Evolutionary conservation across 2,113 vertebrate genomes (phyloP).

Genomic region (Larimichthys crocea): DNA sequence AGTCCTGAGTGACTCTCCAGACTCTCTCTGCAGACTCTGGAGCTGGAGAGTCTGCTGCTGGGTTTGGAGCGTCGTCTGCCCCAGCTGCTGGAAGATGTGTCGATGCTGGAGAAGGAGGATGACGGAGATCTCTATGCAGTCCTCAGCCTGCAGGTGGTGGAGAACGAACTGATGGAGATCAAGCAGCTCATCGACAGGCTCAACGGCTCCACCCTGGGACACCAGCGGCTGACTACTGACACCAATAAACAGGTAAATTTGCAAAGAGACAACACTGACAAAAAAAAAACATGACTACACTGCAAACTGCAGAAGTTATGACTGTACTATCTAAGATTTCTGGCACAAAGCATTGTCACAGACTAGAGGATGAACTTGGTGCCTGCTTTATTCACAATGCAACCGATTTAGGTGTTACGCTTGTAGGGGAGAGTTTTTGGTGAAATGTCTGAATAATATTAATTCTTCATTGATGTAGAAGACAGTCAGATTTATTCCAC

Average conservation of each 20-base stretch:
- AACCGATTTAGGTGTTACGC: too few species aligned
- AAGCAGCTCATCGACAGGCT: conserved; percentile 71
- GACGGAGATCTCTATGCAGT: conserved; percentile 76
- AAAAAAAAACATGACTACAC: background rate
- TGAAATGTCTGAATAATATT: too few species aligned
- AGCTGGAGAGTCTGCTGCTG: conserved; percentile 70
- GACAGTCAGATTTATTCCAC: background rate
- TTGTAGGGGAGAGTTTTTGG: too few species aligned
- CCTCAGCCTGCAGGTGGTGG: conserved; percentile 76
- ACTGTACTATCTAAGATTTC: background rate
- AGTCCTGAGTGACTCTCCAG: background rate
- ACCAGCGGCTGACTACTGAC: conserved; percentile 28
- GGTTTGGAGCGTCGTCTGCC: conserved; percentile 73
- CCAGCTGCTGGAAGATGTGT: conserved; percentile 67
- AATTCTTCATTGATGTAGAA: too few species aligned
- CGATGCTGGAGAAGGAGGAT: conserved; percentile 73
- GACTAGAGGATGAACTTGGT: background rate
- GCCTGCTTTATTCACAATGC: too few species aligned
- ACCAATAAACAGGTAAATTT: conserved; percentile 58
- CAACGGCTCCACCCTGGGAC: conserved; percentile 42
- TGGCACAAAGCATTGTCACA: too few species aligned
- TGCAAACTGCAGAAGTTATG: too few species aligned
- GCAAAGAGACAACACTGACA: too few species aligned
- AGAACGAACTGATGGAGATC: conserved; percentile 80
- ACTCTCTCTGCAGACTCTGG: conserved; percentile 51